Conservation (phyloP, 2,888 invertebrate genomes). For the Eupeodes latifasciatus region DNA sequence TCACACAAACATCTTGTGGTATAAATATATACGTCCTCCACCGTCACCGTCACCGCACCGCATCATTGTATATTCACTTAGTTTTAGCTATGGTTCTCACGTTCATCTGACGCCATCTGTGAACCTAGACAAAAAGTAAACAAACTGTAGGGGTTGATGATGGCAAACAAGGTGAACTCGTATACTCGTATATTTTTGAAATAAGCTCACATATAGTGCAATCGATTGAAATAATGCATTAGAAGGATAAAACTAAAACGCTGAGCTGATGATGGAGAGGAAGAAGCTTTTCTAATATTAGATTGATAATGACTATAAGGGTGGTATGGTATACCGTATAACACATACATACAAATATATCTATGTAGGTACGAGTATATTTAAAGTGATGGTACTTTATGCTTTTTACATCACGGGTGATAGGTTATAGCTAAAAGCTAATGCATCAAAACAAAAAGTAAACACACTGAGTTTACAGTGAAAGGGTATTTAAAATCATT, state of each 20-base stretch:
- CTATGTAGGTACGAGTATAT: too few relatives aligned
- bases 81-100: background rate
- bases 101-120: background rate
- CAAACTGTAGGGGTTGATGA: background rate
- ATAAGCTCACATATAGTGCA: background rate
- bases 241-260: background rate
- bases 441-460: background rate
- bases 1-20: background rate
- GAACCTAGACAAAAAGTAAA: slow-evolving; percentile 1
- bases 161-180: background rate
- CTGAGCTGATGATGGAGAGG: background rate
- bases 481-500: background rate
- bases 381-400: slow-evolving; percentile 2
- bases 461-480: background rate
- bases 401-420: background rate
- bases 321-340: background rate
- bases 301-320: background rate
- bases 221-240: slow-evolving; percentile 17
- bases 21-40: background rate
- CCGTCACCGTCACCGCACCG: background rate
- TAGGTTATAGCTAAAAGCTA: slow-evolving; percentile 4
- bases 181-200: background rate
- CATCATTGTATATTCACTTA: background rate
- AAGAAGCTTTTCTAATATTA: slow-evolving; percentile 4
- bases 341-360: too few relatives aligned